Base-by-base conservation (phyloP, 1,140 invertebrate genomes). In the Cotesia typhae region DNA sequence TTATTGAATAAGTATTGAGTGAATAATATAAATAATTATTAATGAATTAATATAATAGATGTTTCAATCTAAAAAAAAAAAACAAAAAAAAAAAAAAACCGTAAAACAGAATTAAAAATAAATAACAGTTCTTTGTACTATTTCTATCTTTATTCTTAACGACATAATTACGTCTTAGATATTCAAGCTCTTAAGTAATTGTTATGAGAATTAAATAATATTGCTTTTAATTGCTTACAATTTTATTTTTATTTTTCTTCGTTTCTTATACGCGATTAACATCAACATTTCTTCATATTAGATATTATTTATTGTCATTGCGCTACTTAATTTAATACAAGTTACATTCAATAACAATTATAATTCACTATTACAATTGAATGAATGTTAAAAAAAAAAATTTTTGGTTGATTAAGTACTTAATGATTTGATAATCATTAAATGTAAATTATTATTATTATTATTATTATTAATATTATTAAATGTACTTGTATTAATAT, bases 11-110 rank as follows among this genome's bases (percentile, higher is more conserved):
- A 76, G 75, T 71, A 78, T 74, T 53, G 72, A 76, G 77, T 66
- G 75, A 70, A 80, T 74, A 69, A 75, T 81, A 81, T 75, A 77
- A 79, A 76, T 76, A 79, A 80, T 80, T 71, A 59, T 80, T 79
- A 47, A 47, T 9, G 10, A 78, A 77, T 75, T 75, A 47, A 51
- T 76, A 67, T 77, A 76, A 76, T 76, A 78, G 37, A 75, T 79
- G 79, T 70, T 80, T 79, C 76, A 76, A 72, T 36, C 20, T 78
- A 75, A 80, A 78, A 67, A 75, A 79, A 77, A 75, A 79, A 37
- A 38, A 20, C 47, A 41, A 78, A 67, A 75, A 35, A 7, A 65
- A 65, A 47, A 47, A 6, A 28, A 28, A 28, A 28, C 28, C 28
- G 28, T 28, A 28, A 28, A 28, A 28, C 28, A 28, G 28, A 28